Conservation (phyloP, 2,888 invertebrate species). For the Mesorhabditis sp. region DNA sequence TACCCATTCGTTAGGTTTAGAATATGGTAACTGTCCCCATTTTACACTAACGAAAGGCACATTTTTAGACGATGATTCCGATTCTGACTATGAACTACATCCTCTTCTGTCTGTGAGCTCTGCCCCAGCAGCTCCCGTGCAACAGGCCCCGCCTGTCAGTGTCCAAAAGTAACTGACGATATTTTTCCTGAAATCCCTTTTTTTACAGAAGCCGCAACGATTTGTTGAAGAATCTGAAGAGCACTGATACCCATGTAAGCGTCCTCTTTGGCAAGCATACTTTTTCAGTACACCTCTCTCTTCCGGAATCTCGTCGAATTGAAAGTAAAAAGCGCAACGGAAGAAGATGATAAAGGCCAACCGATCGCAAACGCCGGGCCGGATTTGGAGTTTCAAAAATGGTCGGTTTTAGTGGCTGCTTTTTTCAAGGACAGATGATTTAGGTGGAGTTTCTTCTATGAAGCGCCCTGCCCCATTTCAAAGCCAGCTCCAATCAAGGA, state of each 20-base stretch:
- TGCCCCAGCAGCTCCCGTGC: too few relatives aligned
- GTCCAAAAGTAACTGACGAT: too few relatives aligned
- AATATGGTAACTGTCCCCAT: too few relatives aligned
- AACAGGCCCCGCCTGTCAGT: too few relatives aligned
- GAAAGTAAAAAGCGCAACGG: neutral
- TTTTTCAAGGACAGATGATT: neutral
- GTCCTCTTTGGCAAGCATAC: too few relatives aligned
- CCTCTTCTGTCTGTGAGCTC: constrained; percentile 22
- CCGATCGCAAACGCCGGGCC: neutral
- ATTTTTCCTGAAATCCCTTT: too few relatives aligned
- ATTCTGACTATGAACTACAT: constrained; percentile 40
- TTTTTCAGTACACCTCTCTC: neutral
- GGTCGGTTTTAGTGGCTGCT: neutral
- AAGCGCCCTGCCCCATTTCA: neutral
- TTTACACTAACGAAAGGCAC: constrained; percentile 10
- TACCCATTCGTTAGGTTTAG: too few relatives aligned
- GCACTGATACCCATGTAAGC: too few relatives aligned
- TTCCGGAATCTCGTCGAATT: neutral
- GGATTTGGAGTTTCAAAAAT: constrained; percentile 1
- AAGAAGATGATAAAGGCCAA: neutral
- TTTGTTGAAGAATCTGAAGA: too few relatives aligned
- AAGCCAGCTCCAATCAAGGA: neutral
- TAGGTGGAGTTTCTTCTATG: neutral
- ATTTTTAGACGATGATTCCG: constrained; percentile 27
- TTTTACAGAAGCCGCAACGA: too few relatives aligned